Base-by-base conservation (phyloP, 2,113 vertebrate species). In the Suricata suricatta region DNA sequence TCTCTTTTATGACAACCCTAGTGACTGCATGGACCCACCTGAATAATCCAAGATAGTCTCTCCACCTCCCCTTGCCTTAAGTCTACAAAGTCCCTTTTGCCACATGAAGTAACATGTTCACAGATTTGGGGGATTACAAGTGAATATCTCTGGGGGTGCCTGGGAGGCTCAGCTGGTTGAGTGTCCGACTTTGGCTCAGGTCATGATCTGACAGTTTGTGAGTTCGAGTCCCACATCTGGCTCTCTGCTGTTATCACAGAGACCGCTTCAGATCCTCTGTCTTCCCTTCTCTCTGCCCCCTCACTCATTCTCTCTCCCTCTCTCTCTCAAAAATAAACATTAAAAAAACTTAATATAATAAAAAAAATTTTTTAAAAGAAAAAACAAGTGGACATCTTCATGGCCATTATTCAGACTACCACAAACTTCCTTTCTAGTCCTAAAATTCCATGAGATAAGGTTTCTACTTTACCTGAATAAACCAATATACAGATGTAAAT, bases 381-480 rank as follows among this genome's bases (percentile, higher is more conserved):
- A 60, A 60, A 60, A 60, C 57, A 60, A 60, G 64, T 15, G 64
- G 64, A 66, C 12, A 66, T 52, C 31, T 52, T n/a, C 9, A 12
- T 2, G 35, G 33, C 15, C 52, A 80, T 66, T 82, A 63, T 64
- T 86, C 38, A 89, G 35, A 23, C 44, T 33, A 69, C 12, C 47
- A 68, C 25, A 88, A 79, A 90, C 4, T 47, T 44, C 16, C 71
- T 88, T 81, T 71, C 41, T 17, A 90, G 50, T 81, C 50, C 47
- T 72, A 76, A 96, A 81, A 86, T 76, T 74, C 54, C 83, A 69
- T 7, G 16, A 80, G 71, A 63, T n/a, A 89, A 63, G 16, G 41
- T 15, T 82, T 96, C 66, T 38, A 44, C 85, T 95, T 93, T 87
- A 97, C 57, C 60, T 95, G 54, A 94, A 74, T 83, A 95, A 76